Conservation (phyloP, 53 echinoderm and acorn worm genomes). For the Apostichopus leukothele region DNA sequence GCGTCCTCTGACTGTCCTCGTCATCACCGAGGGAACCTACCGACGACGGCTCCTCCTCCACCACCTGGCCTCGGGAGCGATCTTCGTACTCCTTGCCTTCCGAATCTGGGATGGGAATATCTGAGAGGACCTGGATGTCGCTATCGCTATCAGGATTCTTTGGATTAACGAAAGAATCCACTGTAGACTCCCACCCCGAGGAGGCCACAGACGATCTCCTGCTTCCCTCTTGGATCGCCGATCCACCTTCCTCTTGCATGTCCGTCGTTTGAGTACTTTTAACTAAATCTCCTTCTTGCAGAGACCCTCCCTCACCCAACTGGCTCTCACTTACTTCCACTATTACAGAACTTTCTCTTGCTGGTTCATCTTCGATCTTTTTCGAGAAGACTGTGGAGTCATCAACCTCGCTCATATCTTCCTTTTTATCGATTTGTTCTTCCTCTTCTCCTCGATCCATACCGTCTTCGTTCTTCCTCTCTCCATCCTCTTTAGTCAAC, state of each 20-base stretch:
- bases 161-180: conserved; percentile 12
- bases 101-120: conserved; percentile 47
- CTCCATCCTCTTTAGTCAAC: neutral
- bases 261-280: neutral
- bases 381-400: neutral
- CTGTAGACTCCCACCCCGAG: neutral
- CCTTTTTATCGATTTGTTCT: neutral
- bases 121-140: conserved; percentile 67
- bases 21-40: conserved; percentile 34
- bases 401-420: neutral
- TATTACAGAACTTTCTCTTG: neutral
- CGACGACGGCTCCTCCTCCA: neutral
- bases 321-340: neutral
- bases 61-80: neutral
- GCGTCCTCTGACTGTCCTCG: conserved; percentile 52
- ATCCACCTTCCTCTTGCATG: neutral
- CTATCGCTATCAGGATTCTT: conserved; percentile 56
- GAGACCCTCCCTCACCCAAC: neutral
- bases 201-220: conserved; percentile 3
- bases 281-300: neutral
- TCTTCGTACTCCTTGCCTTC: conserved; percentile 24
- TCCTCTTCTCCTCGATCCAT: neutral
- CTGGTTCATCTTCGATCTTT: neutral
- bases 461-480: neutral
- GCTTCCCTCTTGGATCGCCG: neutral